A percentile compares a stretch with the other conserved stretches of the same genome.
These are phyloP conservation scores for Oryctolagus cuniculus DNA, from an alignment of 2,113 vertebrate genomes.

Conservation along the genomic window mOryCun1.1 NC_091453.1:12345501-12346000, in stretches of 20 bases:
- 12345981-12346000: neutral
- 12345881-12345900: conserved; percentile 13
- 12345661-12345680: neutral
- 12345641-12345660: neutral
- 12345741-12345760: neutral
- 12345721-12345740: neutral
- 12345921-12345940: neutral
- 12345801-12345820: neutral
- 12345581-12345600: neutral
- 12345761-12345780: neutral
- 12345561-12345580: conserved; percentile 19
- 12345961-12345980: conserved; percentile 19
- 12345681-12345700: neutral
- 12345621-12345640: conserved; percentile 46
- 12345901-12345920: neutral
- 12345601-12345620: neutral
- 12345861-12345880: neutral
- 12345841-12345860: conserved; percentile 1
- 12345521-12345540: neutral
- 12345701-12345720: neutral
- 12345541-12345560: conserved; percentile 3
- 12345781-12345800: neutral
- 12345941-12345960: conserved; percentile 2
- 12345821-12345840: neutral
- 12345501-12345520: conserved; percentile 11